phyloP scores from a whole-genome alignment of 2,888 invertebrate species.

The Diplolepis rosae region DNA sequence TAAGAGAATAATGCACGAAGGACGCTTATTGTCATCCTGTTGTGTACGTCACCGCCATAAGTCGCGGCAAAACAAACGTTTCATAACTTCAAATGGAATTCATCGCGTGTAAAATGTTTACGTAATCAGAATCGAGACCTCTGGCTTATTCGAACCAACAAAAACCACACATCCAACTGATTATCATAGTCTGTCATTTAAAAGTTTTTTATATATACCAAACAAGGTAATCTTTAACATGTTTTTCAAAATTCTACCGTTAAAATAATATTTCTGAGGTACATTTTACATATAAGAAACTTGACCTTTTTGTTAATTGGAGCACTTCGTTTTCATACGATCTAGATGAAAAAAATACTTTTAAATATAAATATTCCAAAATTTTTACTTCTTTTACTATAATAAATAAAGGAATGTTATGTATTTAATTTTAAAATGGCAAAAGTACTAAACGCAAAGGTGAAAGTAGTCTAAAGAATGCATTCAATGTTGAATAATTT shows the following conservation, averaged over 20 bases:
- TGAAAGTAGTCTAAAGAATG: constrained; percentile 19
- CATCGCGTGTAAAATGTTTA: constrained; percentile 48
- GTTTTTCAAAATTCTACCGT: too few species aligned
- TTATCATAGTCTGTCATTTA: not conserved
- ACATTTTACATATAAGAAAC: not conserved
- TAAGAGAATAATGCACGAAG: constrained; percentile 40
- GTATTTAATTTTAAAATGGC: constrained; percentile 7
- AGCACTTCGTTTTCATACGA: not conserved
- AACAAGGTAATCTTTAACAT: too few species aligned
- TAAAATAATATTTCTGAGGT: too few species aligned
- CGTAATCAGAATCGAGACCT: constrained; percentile 28
- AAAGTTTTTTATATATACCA: not conserved
- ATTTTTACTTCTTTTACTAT: not conserved
- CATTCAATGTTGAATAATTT: constrained; percentile 11
- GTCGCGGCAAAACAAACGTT: constrained; percentile 58
- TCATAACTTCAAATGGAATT: constrained; percentile 55
- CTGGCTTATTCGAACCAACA: constrained; percentile 11
- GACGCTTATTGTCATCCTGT: constrained; percentile 33
- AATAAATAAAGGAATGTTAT: not conserved
- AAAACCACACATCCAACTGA: not conserved
- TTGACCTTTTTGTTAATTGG: constrained; percentile 12
- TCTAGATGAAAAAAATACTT: not conserved
- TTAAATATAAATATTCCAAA: not conserved
- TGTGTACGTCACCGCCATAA: constrained; percentile 30
- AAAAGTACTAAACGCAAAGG: too few species aligned